Conservation (phyloP, 2,113 vertebrate genomes). For the Clarias gariepinus region DNA sequence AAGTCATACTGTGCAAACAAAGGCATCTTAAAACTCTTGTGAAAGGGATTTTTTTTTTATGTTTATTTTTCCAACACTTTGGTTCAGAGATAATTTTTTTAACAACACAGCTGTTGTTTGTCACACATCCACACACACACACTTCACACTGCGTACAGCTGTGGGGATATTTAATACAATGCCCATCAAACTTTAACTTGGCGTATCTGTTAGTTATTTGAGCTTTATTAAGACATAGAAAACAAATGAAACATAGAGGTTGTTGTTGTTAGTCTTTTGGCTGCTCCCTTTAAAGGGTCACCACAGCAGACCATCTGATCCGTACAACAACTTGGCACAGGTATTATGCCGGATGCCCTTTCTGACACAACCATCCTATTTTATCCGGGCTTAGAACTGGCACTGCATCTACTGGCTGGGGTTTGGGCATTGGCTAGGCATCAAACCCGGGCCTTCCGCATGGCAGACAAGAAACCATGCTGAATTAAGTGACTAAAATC, state of each 20-base stretch:
- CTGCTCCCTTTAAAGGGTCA: too few relatives aligned
- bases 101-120: background rate
- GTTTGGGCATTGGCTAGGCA: too few relatives aligned
- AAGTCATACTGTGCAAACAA: background rate
- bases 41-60: background rate
- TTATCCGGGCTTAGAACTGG: too few relatives aligned
- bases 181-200: background rate
- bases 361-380: too few relatives aligned
- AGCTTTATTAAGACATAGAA: constrained; percentile 6
- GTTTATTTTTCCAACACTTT: background rate
- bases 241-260: background rate
- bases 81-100: background rate
- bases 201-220: background rate
- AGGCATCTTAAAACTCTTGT: background rate
- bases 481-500: constrained; percentile 57
- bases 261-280: too few relatives aligned
- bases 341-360: too few relatives aligned
- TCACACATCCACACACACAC: background rate
- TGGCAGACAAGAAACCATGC: background rate
- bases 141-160: background rate
- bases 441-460: too few relatives aligned
- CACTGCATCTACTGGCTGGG: too few relatives aligned
- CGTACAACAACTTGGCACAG: too few relatives aligned
- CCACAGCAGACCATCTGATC: too few relatives aligned
- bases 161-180: background rate